These are phyloP conservation scores for Epinephelus malabaricus DNA, from an alignment of 2,797 vertebrate genomes.

Conservation along the genomic window DNA sequence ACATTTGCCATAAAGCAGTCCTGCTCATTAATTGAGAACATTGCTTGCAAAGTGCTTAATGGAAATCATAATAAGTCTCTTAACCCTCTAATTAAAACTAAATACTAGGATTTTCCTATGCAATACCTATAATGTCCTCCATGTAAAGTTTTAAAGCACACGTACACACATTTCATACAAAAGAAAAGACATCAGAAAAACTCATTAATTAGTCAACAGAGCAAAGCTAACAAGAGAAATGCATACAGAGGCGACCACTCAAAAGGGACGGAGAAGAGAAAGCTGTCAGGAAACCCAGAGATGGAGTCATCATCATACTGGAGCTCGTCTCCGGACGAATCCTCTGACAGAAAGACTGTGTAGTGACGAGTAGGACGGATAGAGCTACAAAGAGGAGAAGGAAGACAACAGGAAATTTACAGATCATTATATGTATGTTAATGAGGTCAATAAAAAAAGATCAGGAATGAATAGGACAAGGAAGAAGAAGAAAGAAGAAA, in stretches of 20 bases:
- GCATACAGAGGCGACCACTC: conserved; percentile 93
- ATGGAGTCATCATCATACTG: conserved; percentile 91
- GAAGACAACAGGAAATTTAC: conserved; percentile 64
- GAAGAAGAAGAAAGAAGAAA: conserved; percentile 23
- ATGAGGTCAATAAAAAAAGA: conserved; percentile 3
- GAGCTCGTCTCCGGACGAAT: conserved; percentile 96
- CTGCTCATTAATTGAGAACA: too few species aligned
- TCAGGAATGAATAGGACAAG: neutral
- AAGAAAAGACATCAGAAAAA: conserved; percentile 27
- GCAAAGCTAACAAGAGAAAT: conserved; percentile 50
- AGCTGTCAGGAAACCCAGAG: conserved; percentile 95
- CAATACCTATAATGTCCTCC: neutral
- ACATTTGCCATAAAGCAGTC: too few species aligned
- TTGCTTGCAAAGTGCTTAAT: neutral
- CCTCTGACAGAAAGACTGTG: conserved; percentile 98
- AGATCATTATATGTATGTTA: conserved; percentile 31
- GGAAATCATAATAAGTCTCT: neutral
- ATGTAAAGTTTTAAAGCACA: neutral
- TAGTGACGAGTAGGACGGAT: conserved; percentile 95
- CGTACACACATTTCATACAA: neutral
- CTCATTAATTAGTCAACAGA: conserved; percentile 1
- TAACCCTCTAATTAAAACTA: neutral
- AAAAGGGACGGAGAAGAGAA: conserved; percentile 96
- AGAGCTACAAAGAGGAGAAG: conserved; percentile 88
- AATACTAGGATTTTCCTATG: neutral